Evolutionary conservation across 1,140 invertebrate genomes (phyloP), one percentile per base, ranked within the genome.

Genomic region (Antheraea mylitta): DNA sequence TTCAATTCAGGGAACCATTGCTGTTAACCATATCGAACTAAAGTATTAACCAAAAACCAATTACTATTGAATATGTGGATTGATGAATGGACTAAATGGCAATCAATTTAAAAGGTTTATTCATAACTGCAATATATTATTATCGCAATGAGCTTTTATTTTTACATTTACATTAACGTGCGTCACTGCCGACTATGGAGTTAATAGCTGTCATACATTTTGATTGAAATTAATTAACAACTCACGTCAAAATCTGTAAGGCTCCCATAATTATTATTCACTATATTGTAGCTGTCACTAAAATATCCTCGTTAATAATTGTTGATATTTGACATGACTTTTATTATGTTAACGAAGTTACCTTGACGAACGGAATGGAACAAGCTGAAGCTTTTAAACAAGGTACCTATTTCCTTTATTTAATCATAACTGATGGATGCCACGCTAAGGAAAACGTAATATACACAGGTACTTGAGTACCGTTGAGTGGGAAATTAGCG

Each of bases 401-500:
- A 68, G 38, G 45, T 58, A 69, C 45, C 64, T 67, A 69, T 73
- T 67, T 53, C 53, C 67, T 69, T 66, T 73, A 62, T 64, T 64
- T 70, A 69, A 73, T 73, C 71, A 67, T 73, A 68, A 73, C 59
- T 73, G 71, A 73, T 70, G 71, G 71, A 67, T 68, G 58, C 61
- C 64, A 45, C 61, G 68, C 37, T 61, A 53, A 69, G 61, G 58
- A 58, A 36, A 53, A 45, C 18, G 67, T 72, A 69, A 72, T 69
- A 67, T 67, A 72, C 71, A 62, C 67, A 72, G 60, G 11, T 36
- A 61, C 60, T 61, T 74, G 64, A 74, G 69, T 74, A 72, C 68
- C 77, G 48, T 71, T 68, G 63, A 67, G 66, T 53, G 45, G 74
- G 72, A 77, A 80, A 78, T 74, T 80, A 75, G 71, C 67, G 77